Conservation (phyloP, 1,140 invertebrate genomes). For the Bombus polaris region DNA sequence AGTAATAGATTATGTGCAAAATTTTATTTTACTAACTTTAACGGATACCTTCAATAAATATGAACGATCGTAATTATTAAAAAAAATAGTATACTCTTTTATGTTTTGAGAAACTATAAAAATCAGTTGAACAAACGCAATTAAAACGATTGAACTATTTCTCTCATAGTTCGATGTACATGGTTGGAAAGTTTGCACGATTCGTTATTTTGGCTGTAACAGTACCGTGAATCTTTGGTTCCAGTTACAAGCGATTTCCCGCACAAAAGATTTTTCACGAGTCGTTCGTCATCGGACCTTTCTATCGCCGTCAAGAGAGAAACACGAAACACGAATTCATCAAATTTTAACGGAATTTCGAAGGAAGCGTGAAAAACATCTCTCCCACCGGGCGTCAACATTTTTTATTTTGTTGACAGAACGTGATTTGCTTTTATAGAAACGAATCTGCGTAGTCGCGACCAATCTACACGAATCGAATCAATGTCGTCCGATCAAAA, state of each 20-base stretch:
- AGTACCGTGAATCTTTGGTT: neutral
- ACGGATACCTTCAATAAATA: too few species aligned
- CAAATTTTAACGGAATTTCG: neutral
- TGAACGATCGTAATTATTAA: too few species aligned
- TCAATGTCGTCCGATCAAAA: neutral
- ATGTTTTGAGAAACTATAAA: too few species aligned
- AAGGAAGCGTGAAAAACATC: neutral
- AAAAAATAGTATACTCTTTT: too few species aligned
- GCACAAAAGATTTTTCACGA: neutral
- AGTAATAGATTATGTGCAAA: too few species aligned
- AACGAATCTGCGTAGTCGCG: neutral
- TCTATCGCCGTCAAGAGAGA: neutral
- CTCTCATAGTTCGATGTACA: too few species aligned
- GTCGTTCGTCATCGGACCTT: neutral
- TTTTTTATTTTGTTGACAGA: neutral
- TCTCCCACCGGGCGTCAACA: neutral
- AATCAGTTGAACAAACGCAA: too few species aligned
- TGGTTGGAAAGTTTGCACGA: neutral
- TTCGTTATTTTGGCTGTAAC: neutral
- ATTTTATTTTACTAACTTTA: too few species aligned
- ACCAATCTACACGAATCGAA: neutral
- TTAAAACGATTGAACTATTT: too few species aligned
- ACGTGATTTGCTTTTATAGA: slow-evolving; percentile 4
- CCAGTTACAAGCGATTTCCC: neutral
- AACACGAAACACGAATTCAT: neutral